Evolutionary conservation across 2,797 vertebrate genomes (phyloP).

Genomic region (Dermochelys coriacea): DNA sequence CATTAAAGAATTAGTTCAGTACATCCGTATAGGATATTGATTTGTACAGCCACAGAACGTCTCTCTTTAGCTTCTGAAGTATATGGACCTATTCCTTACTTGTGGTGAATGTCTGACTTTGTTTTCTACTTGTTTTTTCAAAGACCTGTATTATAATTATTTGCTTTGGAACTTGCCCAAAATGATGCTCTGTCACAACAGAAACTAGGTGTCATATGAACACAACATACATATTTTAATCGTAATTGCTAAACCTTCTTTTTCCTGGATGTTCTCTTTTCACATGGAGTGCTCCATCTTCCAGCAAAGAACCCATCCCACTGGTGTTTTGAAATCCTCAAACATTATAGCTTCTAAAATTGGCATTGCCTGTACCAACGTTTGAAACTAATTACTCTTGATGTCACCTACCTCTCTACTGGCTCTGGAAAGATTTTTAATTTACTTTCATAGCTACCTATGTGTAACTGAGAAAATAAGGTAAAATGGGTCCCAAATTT

Average conservation of each 20-base stretch:
- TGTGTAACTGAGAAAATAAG: rapidly evolving
- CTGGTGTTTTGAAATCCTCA: background rate
- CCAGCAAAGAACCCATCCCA: background rate
- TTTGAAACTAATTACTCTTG: background rate
- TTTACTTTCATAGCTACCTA: rapidly evolving
- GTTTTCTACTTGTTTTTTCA: background rate
- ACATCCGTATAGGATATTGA: background rate
- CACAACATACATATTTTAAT: background rate
- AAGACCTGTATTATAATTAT: background rate
- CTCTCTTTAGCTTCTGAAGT: background rate
- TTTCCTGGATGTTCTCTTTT: background rate
- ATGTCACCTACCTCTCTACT: background rate
- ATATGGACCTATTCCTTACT: background rate
- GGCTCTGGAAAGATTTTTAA: background rate
- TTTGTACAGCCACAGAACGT: background rate
- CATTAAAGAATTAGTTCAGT: background rate
- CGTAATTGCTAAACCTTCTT: background rate
- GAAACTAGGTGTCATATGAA: background rate
- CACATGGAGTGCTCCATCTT: background rate
- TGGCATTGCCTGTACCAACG: background rate
- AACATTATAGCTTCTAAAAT: background rate
- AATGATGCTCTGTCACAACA: background rate
- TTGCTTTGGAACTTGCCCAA: background rate
- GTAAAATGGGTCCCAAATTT: rapidly evolving
- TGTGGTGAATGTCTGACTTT: background rate